Base-by-base conservation (phyloP, 2,888 invertebrate species). In the Pandemis corylana region DNA sequence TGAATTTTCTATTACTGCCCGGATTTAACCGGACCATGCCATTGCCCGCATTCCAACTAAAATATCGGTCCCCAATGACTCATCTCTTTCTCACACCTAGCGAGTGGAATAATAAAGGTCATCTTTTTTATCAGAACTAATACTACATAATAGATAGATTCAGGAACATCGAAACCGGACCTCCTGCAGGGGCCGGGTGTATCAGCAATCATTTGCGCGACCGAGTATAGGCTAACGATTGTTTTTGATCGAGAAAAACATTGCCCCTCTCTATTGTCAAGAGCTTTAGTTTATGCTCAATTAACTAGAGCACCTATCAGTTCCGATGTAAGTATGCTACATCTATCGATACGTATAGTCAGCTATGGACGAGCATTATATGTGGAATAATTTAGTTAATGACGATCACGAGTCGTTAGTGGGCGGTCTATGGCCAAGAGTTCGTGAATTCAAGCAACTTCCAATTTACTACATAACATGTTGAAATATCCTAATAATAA, bases 361-460 rank as follows among this genome's bases (percentile, higher is more conserved):
- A 36, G 3, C 28, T 36, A 36, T 2, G 28, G 0, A 36, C 59
- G 5, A 59, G 4, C 28, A 12, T 5, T 59, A 28, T 3, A 12
- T 28, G 20, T 12, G 12, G 12, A 9, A 28, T 59, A 59, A 59
- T 59, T 59, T 59, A 20, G 59, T 28, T 59, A 59, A 59, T 59
- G 28, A 59, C 28, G 59, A 28, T 59, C 59, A 59, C 28, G 56
- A 56, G 20, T 71, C 20, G 42, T 72, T 53, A 68, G 46, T 56
- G 68, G 72, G 56, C 62, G 62, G 28, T 67, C 62, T 68, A 68
- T 53, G 62, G 28, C 72, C 53, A 63, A 68, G 51, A 68, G 41
- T 51, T 53, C 53, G 62, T 42, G n/a, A 62, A 51, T 42, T 68
- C 42, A 62, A 53, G 12, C 61, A 46, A 51, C 62, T 62, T 63